phyloP scores from a whole-genome alignment of 2,113 vertebrate genomes.

The Halcyon malimbica region DNA sequence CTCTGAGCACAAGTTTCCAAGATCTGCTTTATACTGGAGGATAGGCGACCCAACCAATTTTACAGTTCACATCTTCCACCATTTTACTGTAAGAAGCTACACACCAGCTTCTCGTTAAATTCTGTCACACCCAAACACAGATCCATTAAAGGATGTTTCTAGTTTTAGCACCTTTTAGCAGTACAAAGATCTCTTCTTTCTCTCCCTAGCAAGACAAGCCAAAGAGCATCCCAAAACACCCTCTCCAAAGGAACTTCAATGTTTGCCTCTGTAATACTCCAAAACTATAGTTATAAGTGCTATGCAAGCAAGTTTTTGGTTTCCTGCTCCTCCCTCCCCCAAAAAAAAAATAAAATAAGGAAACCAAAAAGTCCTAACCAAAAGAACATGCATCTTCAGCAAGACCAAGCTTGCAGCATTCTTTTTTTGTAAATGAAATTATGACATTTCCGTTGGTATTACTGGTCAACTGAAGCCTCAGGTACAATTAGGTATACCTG shows the following conservation, averaged over 20 bases:
- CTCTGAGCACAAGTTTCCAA: not conserved
- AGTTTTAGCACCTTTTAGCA: not conserved
- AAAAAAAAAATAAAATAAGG: not conserved
- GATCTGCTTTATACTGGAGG: not conserved
- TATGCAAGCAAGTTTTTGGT: not conserved
- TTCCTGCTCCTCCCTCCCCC: fast-evolving
- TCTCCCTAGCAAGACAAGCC: not conserved
- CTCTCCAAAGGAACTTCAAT: not conserved
- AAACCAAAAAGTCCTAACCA: not conserved
- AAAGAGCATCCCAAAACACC: not conserved
- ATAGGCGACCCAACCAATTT: not conserved
- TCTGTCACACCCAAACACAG: not conserved
- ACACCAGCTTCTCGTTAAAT: not conserved
- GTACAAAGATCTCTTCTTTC: not conserved
- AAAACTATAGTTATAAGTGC: not conserved
- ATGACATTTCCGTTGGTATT: not conserved
- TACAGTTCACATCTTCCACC: not conserved
- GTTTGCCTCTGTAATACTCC: not conserved
- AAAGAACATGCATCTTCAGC: not conserved
- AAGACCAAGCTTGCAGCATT: not conserved
- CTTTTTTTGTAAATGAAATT: not conserved
- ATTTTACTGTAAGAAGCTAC: not conserved
- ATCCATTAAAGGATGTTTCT: not conserved
- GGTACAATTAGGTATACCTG: not conserved
- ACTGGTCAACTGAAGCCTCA: not conserved